Evolutionary conservation across 2,113 vertebrate species (phyloP).

Genomic region (Plectropomus leopardus): DNA sequence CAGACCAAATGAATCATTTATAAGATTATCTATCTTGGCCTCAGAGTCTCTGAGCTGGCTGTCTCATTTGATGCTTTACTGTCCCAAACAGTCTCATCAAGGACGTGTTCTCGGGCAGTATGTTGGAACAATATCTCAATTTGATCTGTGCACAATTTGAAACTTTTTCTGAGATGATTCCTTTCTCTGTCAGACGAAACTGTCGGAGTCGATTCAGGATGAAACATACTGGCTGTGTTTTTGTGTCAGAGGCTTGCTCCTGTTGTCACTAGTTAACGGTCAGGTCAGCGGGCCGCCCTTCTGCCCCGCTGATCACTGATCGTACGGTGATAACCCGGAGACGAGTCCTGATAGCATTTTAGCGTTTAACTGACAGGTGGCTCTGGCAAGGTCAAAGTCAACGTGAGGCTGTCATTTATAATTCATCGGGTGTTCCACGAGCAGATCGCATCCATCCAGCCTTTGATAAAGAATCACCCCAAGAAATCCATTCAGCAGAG

Average conservation of each 20-base stretch:
- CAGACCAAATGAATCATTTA: conserved; percentile 77
- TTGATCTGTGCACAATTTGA: not conserved
- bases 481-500: conserved; percentile 55
- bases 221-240: not conserved
- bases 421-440: conserved; percentile 74
- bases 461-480: conserved; percentile 56
- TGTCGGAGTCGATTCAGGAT: not conserved
- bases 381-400: conserved; percentile 72
- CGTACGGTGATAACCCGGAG: conserved; percentile 47
- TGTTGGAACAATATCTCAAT: not conserved
- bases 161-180: not conserved
- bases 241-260: conserved; percentile 1
- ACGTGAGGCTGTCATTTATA: conserved; percentile 75
- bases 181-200: not conserved
- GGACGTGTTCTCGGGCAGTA: not conserved
- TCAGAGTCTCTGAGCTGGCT: not conserved
- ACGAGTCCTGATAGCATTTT: conserved; percentile 56
- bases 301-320: conserved; percentile 66
- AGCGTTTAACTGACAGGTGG: conserved; percentile 66
- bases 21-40: conserved; percentile 68
- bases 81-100: conserved; percentile 23
- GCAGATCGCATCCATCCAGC: conserved; percentile 65
- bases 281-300: conserved; percentile 38
- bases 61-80: conserved; percentile 48
- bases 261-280: conserved; percentile 40